Base-by-base conservation (phyloP, 2,797 vertebrate species). In the Sebastes dallii region DNA sequence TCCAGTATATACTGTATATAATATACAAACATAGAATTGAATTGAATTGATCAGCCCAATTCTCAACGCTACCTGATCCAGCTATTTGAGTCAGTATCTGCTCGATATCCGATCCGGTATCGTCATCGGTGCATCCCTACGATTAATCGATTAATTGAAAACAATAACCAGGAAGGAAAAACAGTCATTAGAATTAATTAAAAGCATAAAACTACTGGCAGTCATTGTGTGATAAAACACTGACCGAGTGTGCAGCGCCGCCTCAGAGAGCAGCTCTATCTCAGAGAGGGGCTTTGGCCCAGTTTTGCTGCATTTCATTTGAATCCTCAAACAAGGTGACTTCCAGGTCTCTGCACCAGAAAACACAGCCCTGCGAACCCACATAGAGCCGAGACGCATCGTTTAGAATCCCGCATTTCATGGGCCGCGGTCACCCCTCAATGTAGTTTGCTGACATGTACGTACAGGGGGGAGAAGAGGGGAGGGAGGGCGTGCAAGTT, bases 271-370 rank as follows among this genome's bases (percentile, higher is more conserved):
- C 71, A 75, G 65, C 69, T 71, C 52, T 12, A 5, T 71, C 64
- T 77, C 30, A 25, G 55, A 25, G 61, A 55, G 13, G 58, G 50
- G 56, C 52, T 84, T 67, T 85, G 81, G 74, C 88, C 76, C 83
- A 82, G 59, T 84, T 93, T 86, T 87, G 56, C 83, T 89, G 84
- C 88, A 79, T 83, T 89, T 87, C 83, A 78, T 79, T 75, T 60
- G 68, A 86, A 80, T 88, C 59, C 54, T 80, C 54, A 56, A 64
- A 78, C 83, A 75, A 91, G 86, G 87, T 92, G 91, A 92, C 86
- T 84, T 84, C 90, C 86, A 88, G 82, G 85, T 89, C 85, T 82
- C 72, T 80, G 87, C 82, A 71, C 62, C 77, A 80, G 81, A 71
- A 73, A 76, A 30, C 74, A 29, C 60, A 36, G 46, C 46, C 36